phyloP scores from a whole-genome alignment of 2,888 invertebrate genomes.

The Caenorhabditis panamensis region DNA sequence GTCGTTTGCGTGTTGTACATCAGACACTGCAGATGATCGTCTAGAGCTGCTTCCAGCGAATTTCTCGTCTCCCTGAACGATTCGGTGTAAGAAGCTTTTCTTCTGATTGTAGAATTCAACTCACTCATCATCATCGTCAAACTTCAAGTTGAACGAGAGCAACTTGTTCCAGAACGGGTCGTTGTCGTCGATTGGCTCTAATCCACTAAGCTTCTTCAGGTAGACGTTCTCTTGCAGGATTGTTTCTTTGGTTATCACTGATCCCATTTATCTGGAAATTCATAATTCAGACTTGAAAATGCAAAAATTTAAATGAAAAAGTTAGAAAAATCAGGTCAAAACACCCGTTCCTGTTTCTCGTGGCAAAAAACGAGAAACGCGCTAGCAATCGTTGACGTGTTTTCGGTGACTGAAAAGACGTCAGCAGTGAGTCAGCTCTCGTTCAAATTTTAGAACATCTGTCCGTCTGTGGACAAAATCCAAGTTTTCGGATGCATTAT shows the following conservation, averaged over 20 bases:
- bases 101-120: slow-evolving; percentile 7
- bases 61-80: slow-evolving; percentile 65
- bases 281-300: neutral
- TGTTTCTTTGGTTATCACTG: slow-evolving; percentile 68
- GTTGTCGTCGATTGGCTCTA: slow-evolving; percentile 89
- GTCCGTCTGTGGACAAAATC: neutral
- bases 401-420: slow-evolving; percentile 5
- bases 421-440: slow-evolving; percentile 16
- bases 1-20: slow-evolving; percentile 90
- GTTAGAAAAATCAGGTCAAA: slow-evolving; percentile 24
- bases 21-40: slow-evolving; percentile 86
- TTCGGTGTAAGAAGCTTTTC: no score
- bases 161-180: slow-evolving; percentile 96
- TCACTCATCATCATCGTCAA: slow-evolving; percentile 77
- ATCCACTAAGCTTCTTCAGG: slow-evolving; percentile 77
- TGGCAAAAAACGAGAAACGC: slow-evolving; percentile 36
- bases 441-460: slow-evolving; percentile 17
- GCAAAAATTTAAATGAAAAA: neutral
- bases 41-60: slow-evolving; percentile 88
- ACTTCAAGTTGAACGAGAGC: slow-evolving; percentile 87
- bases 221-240: slow-evolving; percentile 69
- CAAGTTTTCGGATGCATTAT: neutral
- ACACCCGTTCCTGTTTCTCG: slow-evolving; percentile 20
- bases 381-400: slow-evolving; percentile 3
- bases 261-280: slow-evolving; percentile 62